These are phyloP conservation scores for Catalaphyllia jardinei DNA, from an alignment of 64 coral and sea anemone genomes.

Conservation along the genomic window DNA sequence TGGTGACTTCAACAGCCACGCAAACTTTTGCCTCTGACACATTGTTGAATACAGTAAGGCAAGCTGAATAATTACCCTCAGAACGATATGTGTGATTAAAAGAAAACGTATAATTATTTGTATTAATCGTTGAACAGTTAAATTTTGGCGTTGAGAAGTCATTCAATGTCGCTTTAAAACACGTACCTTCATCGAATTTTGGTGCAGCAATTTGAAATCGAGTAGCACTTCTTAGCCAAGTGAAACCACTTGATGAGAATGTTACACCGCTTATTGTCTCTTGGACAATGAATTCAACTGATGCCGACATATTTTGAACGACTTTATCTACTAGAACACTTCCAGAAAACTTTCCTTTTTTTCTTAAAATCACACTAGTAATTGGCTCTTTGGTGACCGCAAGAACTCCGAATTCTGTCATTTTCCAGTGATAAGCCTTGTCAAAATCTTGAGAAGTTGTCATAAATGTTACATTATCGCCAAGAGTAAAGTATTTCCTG, in stretches of 20 bases:
- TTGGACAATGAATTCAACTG: slow-evolving; percentile 41
- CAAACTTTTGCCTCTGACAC: background rate
- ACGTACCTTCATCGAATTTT: slow-evolving; percentile 11
- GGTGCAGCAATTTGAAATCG: slow-evolving; percentile 5
- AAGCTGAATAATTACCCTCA: slow-evolving; percentile 32
- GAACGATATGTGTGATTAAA: background rate
- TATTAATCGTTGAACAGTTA: background rate
- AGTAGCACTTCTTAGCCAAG: slow-evolving; percentile 19
- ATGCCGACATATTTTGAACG: slow-evolving; percentile 10
- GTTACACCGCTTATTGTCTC: slow-evolving; percentile 13
- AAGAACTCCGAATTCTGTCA: background rate
- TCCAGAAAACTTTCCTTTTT: slow-evolving; percentile 1
- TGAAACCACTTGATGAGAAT: slow-evolving; percentile 36
- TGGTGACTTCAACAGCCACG: background rate
- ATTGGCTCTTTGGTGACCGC: background rate
- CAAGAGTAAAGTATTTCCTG: slow-evolving; percentile 11
- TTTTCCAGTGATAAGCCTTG: slow-evolving; percentile 28
- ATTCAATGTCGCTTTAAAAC: slow-evolving; percentile 22
- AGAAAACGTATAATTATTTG: background rate
- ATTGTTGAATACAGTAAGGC: slow-evolving; percentile 9
- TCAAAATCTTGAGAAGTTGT: slow-evolving; percentile 58
- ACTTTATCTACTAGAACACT: slow-evolving; percentile 53
- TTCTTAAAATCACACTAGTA: background rate
- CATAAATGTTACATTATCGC: slow-evolving; percentile 16
- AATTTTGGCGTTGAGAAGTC: background rate